Base-by-base conservation (phyloP, 2,113 vertebrate species). In the Nycticorax nycticorax region DNA sequence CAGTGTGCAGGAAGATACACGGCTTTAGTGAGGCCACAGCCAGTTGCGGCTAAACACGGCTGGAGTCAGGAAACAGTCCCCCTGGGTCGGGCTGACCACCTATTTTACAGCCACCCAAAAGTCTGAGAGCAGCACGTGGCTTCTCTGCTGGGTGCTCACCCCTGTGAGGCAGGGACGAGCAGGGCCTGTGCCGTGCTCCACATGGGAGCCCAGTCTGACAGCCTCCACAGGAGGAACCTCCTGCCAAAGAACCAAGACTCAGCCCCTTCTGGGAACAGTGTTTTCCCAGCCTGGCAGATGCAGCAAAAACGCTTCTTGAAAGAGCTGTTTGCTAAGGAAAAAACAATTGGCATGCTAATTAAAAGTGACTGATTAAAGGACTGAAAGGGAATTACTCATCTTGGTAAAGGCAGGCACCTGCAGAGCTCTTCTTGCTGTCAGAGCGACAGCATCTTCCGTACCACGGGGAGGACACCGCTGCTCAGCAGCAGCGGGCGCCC, bases 371-470 rank as follows among this genome's bases (percentile, higher is more conserved):
- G 91, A 89, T 95, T 95, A 96, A 91, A 94, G 76, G 63, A 68
- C 59, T 91, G 83, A 80, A 89, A 92, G 80, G 73, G 89, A 84
- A 93, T 97, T 96, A 95, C 69, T 97, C 91, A 95, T 93, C 71
- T 57, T 43, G 52, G 92, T 97, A 78, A 74, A 96, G 71, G 78
- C 72, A 68, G 47, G 81, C 89, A 87, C 92, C 93, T 96, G 88
- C 93, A 92, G 89, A 94, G 82, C 53, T 88, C 39, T 35, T 73
- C 73, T 60, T 39, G 78, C 93, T 74, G 9, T 63, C 14, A 23
- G 74, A 90, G 79, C 32, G 0, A 33, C 43, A 79, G 67, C 60
- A 62, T 92, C 78, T 52, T 72, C 76, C 20, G 0, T 18, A 39
- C 57, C 21, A 43, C 43, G 16, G 59, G 5, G 47, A 80, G 85